Percentiles rank a stretch among this genome's conserved stretches.
Conservation (phyloP, 2,797 vertebrate species). For the Tapirus indicus region DNA sequence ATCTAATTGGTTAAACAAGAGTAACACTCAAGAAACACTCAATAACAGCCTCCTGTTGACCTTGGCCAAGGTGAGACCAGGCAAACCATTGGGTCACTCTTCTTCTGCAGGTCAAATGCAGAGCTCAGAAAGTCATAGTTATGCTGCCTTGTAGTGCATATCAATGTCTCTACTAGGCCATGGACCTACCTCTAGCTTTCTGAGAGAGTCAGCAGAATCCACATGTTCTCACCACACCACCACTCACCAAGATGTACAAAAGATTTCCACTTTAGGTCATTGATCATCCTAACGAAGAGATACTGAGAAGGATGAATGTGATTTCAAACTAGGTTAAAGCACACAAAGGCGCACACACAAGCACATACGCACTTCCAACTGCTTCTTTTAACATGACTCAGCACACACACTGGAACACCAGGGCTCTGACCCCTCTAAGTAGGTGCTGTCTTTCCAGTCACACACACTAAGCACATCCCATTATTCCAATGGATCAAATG, state of each 20-base stretch:
- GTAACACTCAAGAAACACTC: neutral
- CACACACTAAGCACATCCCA: slow-evolving; percentile 56
- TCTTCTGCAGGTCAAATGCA: neutral
- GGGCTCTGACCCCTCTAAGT: slow-evolving; percentile 18
- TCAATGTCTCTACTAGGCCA: neutral
- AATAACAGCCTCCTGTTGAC: neutral
- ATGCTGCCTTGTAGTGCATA: rapidly evolving
- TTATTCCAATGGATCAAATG: slow-evolving; percentile 66
- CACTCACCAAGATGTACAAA: rapidly evolving
- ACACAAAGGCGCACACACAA: neutral
- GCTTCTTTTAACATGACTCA: slow-evolving; percentile 9
- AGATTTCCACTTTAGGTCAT: neutral
- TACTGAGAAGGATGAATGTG: neutral
- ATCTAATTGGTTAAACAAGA: neutral
- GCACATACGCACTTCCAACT: neutral
- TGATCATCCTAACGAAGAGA: neutral
- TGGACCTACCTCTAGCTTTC: neutral
- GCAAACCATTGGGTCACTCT: neutral
- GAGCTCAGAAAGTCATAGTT: neutral
- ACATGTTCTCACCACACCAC: neutral
- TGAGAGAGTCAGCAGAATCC: neutral
- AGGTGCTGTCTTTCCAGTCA: slow-evolving; percentile 51
- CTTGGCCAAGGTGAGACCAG: neutral
- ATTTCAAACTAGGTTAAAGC: neutral
- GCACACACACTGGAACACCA: neutral